Evolutionary conservation across 2,888 invertebrate species (phyloP), one percentile per base, ranked within the genome.

Genomic region (Caenorhabditis sp.): DNA sequence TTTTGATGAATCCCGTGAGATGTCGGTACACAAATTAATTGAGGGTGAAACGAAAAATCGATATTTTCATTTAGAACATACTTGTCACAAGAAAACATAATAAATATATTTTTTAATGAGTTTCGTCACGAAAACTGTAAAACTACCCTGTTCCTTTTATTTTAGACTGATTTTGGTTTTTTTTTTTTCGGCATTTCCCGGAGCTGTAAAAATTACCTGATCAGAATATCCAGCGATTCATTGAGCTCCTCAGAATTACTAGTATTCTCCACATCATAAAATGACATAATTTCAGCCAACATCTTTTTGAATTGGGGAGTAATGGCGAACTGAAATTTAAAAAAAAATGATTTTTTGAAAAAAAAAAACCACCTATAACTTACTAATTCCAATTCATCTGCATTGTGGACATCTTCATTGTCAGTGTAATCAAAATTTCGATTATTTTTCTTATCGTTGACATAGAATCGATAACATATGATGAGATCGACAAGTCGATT

Each of bases 391-490:
- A 72, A 14, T 23, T 73, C 73, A 43, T 66, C 60, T 17, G 65
- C 65, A 36, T 72, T 67, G n/a, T 67, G 66, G 43, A 72, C 67
- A 64, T 67, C 64, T 5, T 60, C 61, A 6, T 23, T 3, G 14
- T 21, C 64, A 58, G 64, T 63, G 19, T 36, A 26, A n/a, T 72
- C 59, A 51, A 43, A 43, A 10, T 4, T 6, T 31, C 31, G 4
- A 31, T 31, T 57, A n/a, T 43, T 61, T 43, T 68, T 72, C 36
- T 73, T 73, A 21, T 73, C 73, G 17, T 68, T 73, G 3, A 69
- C 63, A 50, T 66, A 68, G 21, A 73, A 69, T 24, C 66, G 68
- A 60, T 69, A 73, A 6, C 66, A 69, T 24, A 73, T 73, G 5
- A 73, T 63, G 4, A 73, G 66, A 31, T 73, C 69, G 2, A 66